Evolutionary conservation across 2,888 invertebrate genomes (phyloP), one percentile per base, ranked within the genome.

Genomic region (Allacma fusca): DNA sequence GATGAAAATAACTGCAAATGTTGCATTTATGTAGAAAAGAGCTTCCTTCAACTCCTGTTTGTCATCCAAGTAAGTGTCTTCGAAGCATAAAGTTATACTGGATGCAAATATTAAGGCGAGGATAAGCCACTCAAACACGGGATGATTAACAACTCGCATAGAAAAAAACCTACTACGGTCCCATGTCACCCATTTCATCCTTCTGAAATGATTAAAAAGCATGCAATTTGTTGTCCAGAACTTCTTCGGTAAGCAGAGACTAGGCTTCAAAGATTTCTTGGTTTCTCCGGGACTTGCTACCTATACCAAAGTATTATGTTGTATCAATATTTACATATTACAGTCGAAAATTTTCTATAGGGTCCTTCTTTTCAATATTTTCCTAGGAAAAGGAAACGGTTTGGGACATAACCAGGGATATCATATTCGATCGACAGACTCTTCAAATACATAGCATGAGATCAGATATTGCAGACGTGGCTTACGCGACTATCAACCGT

Each of bases 81-180:
- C 97, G 87, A 97, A 97, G 87, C 96, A 96, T 85, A 97, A 90
- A 24, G 96, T 94, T 85, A 97, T 93, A 87, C 96, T 96, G 83
- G 97, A 97, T 81, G 95, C 94, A 86, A 96, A 94, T 86, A 97
- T 97, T 83, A 97, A 89, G 84, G 95, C 92, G 85, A 97, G 89
- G 85, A 97, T 93, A 88, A 95, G 95, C 93, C 94, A 96, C 88
- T 97, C 97, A 88, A 97, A 97, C 84, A 93, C 92, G 81, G 95
- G 94, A 81, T 96, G 95, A 71, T 59, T 26, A 5, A 76, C 76
- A 28, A 76, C 34, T 16, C 29, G 9, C n/a, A 29, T 24, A 21
- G 71, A 59, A 21, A 71, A 13, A 0, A 13, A 34, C 24, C 76
- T 29, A 19, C 29, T 21, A 12, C 23, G 9, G 26, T 71, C 76